Conservation (phyloP, 2,113 vertebrate genomes). For the Tetrax tetrax region DNA sequence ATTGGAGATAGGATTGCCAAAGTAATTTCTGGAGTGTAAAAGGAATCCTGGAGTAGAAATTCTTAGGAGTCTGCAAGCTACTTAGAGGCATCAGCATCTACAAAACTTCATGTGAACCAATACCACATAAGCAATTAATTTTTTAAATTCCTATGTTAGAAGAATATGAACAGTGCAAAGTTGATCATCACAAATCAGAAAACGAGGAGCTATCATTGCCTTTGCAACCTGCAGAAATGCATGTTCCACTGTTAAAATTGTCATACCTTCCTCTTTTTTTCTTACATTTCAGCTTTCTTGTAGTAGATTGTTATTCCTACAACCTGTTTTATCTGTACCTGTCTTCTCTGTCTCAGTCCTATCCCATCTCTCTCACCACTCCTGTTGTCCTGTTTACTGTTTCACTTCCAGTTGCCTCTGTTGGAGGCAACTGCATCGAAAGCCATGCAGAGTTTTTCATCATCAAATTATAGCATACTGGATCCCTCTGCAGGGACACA, state of each 20-base stretch:
- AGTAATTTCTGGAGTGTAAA: neutral
- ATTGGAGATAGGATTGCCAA: neutral
- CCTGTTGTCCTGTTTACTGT: neutral
- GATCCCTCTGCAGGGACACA: neutral
- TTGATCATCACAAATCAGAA: neutral
- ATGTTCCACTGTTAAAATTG: neutral
- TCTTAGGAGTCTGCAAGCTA: neutral
- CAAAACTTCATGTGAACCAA: neutral
- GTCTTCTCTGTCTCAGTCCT: neutral
- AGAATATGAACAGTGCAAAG: neutral
- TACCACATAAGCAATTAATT: neutral
- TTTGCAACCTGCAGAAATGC: neutral
- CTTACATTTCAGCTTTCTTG: neutral
- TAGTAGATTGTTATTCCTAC: neutral
- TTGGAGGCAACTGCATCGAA: neutral
- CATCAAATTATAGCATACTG: neutral
- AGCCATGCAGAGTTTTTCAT: neutral
- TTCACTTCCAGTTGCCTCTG: neutral
- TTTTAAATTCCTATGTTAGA: neutral
- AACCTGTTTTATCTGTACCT: neutral
- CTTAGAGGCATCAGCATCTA: neutral
- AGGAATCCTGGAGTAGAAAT: neutral
- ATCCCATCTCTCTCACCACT: neutral
- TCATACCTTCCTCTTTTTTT: neutral
- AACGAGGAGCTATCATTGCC: neutral